Conservation (phyloP, 2,113 vertebrate genomes). For the Micromys minutus region DNA sequence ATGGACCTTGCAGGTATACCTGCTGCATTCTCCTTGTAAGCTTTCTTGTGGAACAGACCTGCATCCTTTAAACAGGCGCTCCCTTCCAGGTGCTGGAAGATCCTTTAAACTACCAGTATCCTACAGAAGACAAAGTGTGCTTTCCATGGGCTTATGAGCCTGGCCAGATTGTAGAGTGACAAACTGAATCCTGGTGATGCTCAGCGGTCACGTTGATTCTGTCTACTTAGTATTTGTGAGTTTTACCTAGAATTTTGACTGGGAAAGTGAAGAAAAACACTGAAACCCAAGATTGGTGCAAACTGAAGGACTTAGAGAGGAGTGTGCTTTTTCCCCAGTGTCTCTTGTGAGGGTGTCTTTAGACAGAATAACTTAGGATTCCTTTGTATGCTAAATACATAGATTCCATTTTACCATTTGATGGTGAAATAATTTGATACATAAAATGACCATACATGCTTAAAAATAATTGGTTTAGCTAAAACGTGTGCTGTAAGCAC, state of each 20-base stretch:
- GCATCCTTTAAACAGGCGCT: accelerated
- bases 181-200: accelerated
- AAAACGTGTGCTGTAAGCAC: background rate
- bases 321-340: accelerated
- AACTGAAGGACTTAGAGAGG: background rate
- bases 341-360: background rate
- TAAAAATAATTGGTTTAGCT: background rate
- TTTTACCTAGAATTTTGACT: background rate
- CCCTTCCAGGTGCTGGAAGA: background rate
- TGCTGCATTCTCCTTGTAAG: no score
- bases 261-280: background rate
- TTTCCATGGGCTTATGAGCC: background rate
- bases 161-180: background rate
- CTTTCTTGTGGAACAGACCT: background rate
- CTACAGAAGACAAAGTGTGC: background rate
- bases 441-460: background rate
- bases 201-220: no score
- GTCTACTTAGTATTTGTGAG: accelerated
- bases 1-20: accelerated
- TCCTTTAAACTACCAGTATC: no score
- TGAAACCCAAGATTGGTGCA: background rate
- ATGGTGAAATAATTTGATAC: background rate
- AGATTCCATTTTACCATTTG: accelerated
- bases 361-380: background rate
- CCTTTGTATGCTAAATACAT: accelerated